Conservation (phyloP, 2,113 vertebrate species). For the Oncorhynchus gorbuscha region DNA sequence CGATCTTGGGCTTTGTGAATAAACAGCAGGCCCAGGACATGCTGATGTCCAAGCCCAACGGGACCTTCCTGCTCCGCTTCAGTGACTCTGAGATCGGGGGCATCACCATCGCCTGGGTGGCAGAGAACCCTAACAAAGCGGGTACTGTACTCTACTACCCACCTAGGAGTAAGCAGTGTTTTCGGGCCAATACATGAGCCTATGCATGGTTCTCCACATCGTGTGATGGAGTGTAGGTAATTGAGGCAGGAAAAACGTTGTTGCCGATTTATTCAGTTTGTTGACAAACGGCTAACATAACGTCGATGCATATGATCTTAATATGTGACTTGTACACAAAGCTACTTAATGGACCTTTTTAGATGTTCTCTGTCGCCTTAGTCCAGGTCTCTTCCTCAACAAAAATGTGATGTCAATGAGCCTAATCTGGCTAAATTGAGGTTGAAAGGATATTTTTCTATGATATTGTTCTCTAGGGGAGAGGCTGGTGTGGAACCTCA, state of each 20-base stretch:
- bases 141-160: constrained; percentile 46
- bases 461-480: constrained; percentile 76
- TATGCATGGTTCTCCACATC: not conserved
- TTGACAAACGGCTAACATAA: not conserved
- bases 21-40: constrained; percentile 96
- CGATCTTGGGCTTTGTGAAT: constrained; percentile 94
- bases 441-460: not conserved
- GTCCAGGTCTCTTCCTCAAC: not conserved
- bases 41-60: constrained; percentile 91
- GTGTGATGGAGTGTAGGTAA: not conserved
- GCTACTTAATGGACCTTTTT: no score
- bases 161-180: not conserved
- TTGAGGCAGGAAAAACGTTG: not conserved
- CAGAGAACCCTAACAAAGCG: constrained; percentile 79
- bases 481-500: constrained; percentile 98
- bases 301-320: no score
- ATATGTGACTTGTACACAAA: no score
- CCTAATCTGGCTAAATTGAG: no score
- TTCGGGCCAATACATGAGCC: not conserved
- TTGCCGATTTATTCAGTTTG: not conserved
- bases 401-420: no score
- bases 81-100: constrained; percentile 96
- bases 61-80: constrained; percentile 93
- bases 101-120: constrained; percentile 94
- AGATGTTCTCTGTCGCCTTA: not conserved